Conservation (phyloP, 2,797 vertebrate species). For the Myotis planiceps region DNA sequence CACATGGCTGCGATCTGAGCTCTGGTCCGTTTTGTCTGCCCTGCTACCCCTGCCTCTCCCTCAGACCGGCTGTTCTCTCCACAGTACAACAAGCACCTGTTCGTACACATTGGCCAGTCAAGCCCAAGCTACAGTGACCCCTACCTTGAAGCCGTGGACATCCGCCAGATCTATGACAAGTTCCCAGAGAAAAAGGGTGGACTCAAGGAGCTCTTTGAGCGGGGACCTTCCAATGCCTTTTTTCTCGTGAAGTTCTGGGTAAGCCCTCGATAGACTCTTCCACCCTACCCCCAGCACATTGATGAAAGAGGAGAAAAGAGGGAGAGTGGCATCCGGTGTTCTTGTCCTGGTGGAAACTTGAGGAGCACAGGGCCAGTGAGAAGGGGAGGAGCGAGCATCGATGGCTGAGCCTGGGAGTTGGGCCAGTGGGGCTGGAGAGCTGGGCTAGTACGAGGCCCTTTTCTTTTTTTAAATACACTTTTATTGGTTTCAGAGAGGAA, state of each 20-base stretch:
- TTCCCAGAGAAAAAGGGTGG: slow-evolving; percentile 98
- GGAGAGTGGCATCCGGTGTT: not conserved
- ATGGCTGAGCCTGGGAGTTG: accelerated
- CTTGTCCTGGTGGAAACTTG: not conserved
- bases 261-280: slow-evolving; percentile 76
- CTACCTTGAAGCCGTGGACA: slow-evolving; percentile 96
- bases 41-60: accelerated
- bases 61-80: slow-evolving; percentile 29
- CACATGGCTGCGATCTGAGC: not conserved
- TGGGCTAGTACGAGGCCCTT: not conserved
- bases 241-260: slow-evolving; percentile 99
- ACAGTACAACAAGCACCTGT: slow-evolving; percentile 97
- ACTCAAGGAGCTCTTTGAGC: slow-evolving; percentile 96
- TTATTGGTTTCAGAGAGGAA: too few relatives aligned
- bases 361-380: not conserved
- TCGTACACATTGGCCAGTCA: slow-evolving; percentile 96
- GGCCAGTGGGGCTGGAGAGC: too few relatives aligned
- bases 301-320: too few relatives aligned
- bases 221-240: slow-evolving; percentile 94
- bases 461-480: too few relatives aligned
- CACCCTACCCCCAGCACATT: accelerated
- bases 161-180: slow-evolving; percentile 98
- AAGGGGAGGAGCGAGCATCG: not conserved
- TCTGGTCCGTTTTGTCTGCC: not conserved
- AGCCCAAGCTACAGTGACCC: slow-evolving; percentile 94